These are phyloP conservation scores for Brachionus koreanus DNA, from an alignment of 1,140 invertebrate genomes.

Conservation along the genomic window DNA sequence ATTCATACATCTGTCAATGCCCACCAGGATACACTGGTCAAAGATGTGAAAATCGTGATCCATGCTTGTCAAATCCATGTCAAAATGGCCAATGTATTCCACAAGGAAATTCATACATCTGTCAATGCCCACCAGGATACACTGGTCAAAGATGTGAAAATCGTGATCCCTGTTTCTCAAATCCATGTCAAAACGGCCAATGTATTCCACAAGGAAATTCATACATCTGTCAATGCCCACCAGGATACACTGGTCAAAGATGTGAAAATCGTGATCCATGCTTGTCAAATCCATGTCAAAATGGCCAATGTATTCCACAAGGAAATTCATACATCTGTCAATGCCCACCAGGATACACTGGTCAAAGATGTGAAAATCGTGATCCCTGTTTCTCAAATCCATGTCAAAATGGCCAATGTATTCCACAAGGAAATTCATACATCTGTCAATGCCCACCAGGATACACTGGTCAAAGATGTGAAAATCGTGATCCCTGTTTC, in stretches of 20 bases:
- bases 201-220: not conserved
- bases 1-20: conserved; percentile 26
- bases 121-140: conserved; percentile 40
- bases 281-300: conserved; percentile 45
- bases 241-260: conserved; percentile 15
- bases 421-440: no score
- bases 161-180: conserved; percentile 19
- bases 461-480: no score
- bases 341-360: conserved; percentile 42
- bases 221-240: conserved; percentile 36
- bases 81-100: conserved; percentile 42
- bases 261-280: conserved; percentile 45
- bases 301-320: conserved; percentile 42
- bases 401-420: no score
- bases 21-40: conserved; percentile 23
- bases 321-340: conserved; percentile 61
- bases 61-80: conserved; percentile 46
- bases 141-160: conserved; percentile 43
- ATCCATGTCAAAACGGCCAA: conserved; percentile 44
- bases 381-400: conserved; percentile 32
- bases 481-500: conserved; percentile 9
- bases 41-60: conserved; percentile 31
- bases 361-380: conserved; percentile 29
- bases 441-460: no score
- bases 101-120: conserved; percentile 61